Evolutionary conservation across 2,113 vertebrate species (phyloP), one percentile per base, ranked within the genome.

Genomic region (Nothoprocta pentlandii): DNA sequence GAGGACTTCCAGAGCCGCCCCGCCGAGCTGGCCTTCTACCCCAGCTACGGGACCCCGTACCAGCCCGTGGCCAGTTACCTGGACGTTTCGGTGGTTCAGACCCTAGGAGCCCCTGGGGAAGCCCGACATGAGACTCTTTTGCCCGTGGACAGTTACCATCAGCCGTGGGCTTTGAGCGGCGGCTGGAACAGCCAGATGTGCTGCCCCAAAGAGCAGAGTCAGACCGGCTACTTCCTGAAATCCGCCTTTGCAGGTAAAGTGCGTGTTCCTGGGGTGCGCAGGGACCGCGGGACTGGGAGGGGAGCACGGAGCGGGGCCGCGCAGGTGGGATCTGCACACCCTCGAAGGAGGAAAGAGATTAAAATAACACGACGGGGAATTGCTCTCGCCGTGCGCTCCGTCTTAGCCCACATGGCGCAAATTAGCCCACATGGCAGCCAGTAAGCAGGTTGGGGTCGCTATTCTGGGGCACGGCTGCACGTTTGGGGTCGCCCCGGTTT

Each of bases 151-250:
- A 97, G 98, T 94, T 99, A 99, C 92, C 99, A 98, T 93, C 99
- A 99, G 95, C 98, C 99, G 28, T 99, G 99, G 99, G 97, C 98
- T 86, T 97, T 99, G 79, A 96, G 98, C 22, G 97, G 98, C 30
- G 98, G 98, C 86, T 99, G 99, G 99, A 98, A 98, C 73, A 95
- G 98, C 59, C 99, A 99, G 94, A 98, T 99, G 99, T 99, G 98
- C 95, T 99, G 99, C 92, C 98, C 98, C 91, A 99, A 99, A 68
- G 99, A 99, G 85, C 99, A 98, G 94, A 98, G 98, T 19, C 98
- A 99, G 87, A 92, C 98, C 0, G 98, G 98, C 1, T 98, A 98
- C 95, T 97, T 99, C 87, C 99, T 99, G 98, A 99, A 99, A 96
- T 98, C 98, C 9, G 98, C 99, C 2, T 97, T 99, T 53, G 98